Conservation (phyloP, 2,797 vertebrate genomes). For the Morus bassanus region DNA sequence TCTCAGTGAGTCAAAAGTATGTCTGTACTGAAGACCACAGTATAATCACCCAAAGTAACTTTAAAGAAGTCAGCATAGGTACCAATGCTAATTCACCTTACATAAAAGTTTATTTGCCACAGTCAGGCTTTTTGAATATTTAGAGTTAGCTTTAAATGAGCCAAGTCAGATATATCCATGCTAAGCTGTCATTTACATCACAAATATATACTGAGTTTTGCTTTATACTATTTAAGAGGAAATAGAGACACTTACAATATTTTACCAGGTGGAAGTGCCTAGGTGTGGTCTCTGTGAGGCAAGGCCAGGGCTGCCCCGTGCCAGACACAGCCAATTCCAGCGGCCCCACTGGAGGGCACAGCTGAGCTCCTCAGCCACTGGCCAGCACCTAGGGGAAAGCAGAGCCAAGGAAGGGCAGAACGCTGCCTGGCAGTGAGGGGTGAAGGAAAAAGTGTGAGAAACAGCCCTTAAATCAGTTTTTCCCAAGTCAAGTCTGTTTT, state of each 20-base stretch:
- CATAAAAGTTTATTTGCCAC: not conserved
- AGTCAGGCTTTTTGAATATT: not conserved
- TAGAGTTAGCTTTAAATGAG: not conserved
- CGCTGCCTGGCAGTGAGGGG: accelerated
- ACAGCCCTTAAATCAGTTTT: not conserved
- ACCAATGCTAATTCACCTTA: not conserved
- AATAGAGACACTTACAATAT: not conserved
- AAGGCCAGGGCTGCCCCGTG: accelerated
- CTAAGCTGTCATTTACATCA: not conserved
- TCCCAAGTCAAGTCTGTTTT: not conserved
- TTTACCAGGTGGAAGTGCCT: not conserved
- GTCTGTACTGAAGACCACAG: not conserved
- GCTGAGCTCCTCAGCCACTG: not conserved
- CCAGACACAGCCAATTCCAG: accelerated
- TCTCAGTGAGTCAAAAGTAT: not conserved
- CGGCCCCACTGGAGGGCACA: accelerated
- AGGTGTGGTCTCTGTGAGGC: not conserved
- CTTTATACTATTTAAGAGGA: not conserved
- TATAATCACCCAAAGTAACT: not conserved
- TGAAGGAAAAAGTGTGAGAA: not conserved
- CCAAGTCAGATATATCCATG: not conserved
- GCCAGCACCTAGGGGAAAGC: not conserved
- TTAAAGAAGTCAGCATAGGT: not conserved
- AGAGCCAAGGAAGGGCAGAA: not conserved
- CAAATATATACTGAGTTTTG: not conserved